These are phyloP conservation scores for Pandemis cinnamomeana DNA, from an alignment of 2,888 invertebrate species.

Conservation along the genomic window DNA sequence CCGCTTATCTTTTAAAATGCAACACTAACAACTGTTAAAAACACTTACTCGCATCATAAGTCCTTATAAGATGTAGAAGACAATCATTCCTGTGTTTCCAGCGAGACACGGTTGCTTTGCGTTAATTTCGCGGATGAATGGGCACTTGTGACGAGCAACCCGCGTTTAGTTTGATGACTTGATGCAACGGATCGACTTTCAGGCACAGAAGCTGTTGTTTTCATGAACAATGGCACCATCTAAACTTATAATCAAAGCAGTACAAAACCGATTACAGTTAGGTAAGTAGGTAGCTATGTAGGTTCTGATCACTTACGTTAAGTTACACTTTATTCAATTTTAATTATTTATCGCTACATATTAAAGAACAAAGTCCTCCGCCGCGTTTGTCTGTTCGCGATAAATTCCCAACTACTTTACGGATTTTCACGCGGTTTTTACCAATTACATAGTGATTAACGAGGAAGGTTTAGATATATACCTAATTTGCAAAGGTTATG, in stretches of 20 bases:
- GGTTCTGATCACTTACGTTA: too few species aligned
- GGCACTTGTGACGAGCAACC: constrained; percentile 57
- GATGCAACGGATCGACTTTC: constrained; percentile 19
- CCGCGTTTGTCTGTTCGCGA: too few species aligned
- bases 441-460: too few species aligned
- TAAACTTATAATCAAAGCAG: constrained; percentile 1
- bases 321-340: too few species aligned
- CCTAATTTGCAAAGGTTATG: too few species aligned
- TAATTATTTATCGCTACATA: too few species aligned
- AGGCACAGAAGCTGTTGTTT: constrained; percentile 14
- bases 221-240: neutral
- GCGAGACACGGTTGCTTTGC: constrained; percentile 54
- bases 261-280: neutral
- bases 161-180: constrained; percentile 48
- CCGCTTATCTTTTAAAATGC: neutral
- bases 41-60: neutral
- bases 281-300: neutral
- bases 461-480: too few species aligned
- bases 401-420: too few species aligned
- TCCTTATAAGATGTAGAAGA: constrained; percentile 10
- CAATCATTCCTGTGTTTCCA: constrained; percentile 39
- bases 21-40: neutral
- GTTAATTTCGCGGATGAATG: constrained; percentile 71
- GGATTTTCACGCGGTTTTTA: too few species aligned
- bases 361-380: too few species aligned